Percentiles rank a stretch among this genome's conserved stretches.
Evolutionary conservation across 2,797 vertebrate genomes (phyloP).

Genomic region (Pelobates cultripes): DNA sequence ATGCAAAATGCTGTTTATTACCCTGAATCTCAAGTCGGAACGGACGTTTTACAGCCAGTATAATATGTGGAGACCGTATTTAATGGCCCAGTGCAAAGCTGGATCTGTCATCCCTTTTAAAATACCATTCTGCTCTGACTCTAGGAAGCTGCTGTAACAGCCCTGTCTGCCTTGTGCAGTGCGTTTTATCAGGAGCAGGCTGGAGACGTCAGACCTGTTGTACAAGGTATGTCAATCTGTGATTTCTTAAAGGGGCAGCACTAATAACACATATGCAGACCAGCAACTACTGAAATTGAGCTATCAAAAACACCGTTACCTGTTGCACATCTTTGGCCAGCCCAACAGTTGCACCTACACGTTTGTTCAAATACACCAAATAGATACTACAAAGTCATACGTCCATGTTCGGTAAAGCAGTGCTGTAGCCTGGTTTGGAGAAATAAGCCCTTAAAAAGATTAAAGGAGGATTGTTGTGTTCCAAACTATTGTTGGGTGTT

Average conservation of each 20-base stretch:
- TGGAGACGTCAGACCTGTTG: conserved; percentile 70
- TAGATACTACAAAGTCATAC: no score
- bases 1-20: no score
- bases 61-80: no score
- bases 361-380: neutral
- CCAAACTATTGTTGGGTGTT: conserved; percentile 18
- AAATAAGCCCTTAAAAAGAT: conserved; percentile 44
- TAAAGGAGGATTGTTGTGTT: conserved; percentile 20
- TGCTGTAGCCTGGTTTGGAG: conserved; percentile 3
- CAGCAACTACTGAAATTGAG: conserved; percentile 8
- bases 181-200: conserved; percentile 77
- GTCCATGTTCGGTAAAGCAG: no score
- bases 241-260: conserved; percentile 29
- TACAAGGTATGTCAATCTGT: conserved; percentile 78
- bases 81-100: no score
- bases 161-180: conserved; percentile 82
- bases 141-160: conserved; percentile 79
- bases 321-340: conserved; percentile 10
- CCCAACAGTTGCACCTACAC: conserved; percentile 35
- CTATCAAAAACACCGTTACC: conserved; percentile 1
- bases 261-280: conserved; percentile 25
- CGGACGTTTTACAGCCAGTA: no score
- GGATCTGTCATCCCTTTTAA: neutral
- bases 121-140: conserved; percentile 42
- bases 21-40: no score